Conservation (phyloP, 2,888 invertebrate genomes). For the Stratiomys singularior region DNA sequence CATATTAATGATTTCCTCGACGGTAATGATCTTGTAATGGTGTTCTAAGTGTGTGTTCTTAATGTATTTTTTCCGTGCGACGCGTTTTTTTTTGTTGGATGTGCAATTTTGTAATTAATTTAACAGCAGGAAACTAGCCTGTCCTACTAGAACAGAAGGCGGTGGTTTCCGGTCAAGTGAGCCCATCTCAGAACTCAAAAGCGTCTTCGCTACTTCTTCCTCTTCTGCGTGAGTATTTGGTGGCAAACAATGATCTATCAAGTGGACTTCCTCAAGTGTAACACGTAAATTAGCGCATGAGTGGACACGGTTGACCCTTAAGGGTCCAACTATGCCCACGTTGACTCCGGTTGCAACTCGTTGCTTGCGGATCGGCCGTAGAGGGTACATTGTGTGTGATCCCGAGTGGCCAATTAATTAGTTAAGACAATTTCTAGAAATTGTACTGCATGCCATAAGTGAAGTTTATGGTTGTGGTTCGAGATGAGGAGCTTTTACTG, state of each 20-base stretch:
- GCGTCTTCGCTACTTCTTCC: conserved; percentile 27
- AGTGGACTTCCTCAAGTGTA: conserved; percentile 43
- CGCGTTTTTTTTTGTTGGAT: conserved; percentile 12
- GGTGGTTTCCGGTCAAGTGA: conserved; percentile 37
- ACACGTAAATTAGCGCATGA: conserved; percentile 39
- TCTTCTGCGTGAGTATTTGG: neutral
- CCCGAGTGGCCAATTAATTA: conserved; percentile 36
- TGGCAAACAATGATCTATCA: conserved; percentile 26
- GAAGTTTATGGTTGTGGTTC: neutral
- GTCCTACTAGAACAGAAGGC: conserved; percentile 32
- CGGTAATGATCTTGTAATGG: neutral
- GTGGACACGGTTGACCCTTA: conserved; percentile 34
- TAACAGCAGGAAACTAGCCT: neutral
- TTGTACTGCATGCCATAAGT: neutral
- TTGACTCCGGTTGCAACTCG: neutral
- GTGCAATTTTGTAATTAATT: conserved; percentile 38
- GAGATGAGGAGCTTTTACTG: neutral
- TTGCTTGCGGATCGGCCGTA: neutral
- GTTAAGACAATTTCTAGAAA: conserved; percentile 40
- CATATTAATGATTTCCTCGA: neutral
- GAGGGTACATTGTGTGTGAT: neutral
- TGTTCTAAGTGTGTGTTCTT: conserved; percentile 15
- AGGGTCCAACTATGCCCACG: conserved; percentile 17
- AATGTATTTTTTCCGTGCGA: neutral
- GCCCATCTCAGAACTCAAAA: conserved; percentile 12